Base-by-base conservation (phyloP, 2,113 vertebrate genomes). In the Entelurus aequoreus region DNA sequence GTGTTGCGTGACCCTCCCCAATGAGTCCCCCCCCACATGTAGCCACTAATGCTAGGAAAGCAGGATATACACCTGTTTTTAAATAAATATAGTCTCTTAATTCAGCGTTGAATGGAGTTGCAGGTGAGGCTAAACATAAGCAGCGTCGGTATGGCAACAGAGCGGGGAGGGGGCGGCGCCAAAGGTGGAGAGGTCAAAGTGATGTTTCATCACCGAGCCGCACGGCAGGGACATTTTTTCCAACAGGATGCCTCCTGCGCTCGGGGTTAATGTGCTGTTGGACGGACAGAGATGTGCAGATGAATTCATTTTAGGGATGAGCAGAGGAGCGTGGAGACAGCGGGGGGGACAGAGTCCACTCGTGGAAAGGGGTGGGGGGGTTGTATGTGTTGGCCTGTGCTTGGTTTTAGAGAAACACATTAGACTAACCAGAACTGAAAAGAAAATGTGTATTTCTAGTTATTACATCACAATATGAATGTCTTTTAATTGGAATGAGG, bases 281-380 rank as follows among this genome's bases (percentile, higher is more conserved):
- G 66, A 81, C 52, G 74, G 70, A 86, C 75, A 66, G 86, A 90
- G 90, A 90, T 90, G 90, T 92, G 88, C 88, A 75, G 85, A 88
- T 92, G 90, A 90, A 92, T 92, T 92, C 86, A 86, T 90, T 91
- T 90, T 85, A 78, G 62, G 84, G 85, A 85, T 88, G 88, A 88
- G 90, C 91, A 92, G 69, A 88, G 86, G 80, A 92, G 87, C 88
- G 68, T 82, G 88, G 88, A 90, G 88, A 46, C 42, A 46, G 88
- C 83, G 63, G 69, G 60, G 60, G 67, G 74, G 77, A 37, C 79
- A 84, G 76, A 85, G 87, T 87, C 86, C 87, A 79, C 59, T 12
- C 44, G 65, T n/a, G 65, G 54, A 52, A 57, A 6, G 52, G 79
- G 59, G 67, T 69, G 78, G 72, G 6, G 50, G 70, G 77, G 77